Evolutionary conservation across 2,113 vertebrate genomes (phyloP), one percentile per base, ranked within the genome.

Genomic region (Spermophilus dauricus): DNA sequence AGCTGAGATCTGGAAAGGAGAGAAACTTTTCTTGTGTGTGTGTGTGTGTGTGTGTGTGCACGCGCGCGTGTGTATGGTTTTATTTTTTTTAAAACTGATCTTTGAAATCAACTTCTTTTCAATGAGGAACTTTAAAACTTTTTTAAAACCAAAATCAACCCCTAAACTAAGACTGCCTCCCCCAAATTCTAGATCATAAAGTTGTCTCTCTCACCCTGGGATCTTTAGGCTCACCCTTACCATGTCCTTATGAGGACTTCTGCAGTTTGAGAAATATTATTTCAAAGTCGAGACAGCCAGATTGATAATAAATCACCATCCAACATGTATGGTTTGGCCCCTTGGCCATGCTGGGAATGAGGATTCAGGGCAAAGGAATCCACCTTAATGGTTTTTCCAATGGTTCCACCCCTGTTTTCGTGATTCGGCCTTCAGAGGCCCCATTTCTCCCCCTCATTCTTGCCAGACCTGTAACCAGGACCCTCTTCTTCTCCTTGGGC

Each of bases 321-420:
- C 39, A n/a, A 6, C 45, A 30, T 89, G 73, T 87, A 92, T 76
- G 91, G 67, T 85, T 95, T 98, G 95, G 93, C 94, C 89, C 48
- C 0, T 26, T 0, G 26, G 61, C 73, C 82, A 34, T 73, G 13
- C 88, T 89, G 88, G 84, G 81, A 86, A 94, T 18, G 30, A 51
- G 37, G 67, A 91, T 39, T 91, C 92, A 86, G 86, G 87, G 88
- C 78, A 96, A 76, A 97, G 37, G 82, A 96, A 96, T 95, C 93
- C 51, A 13, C 17, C n/a, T 45, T 80, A 45, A 94, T 93, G 91
- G 77, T 69, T 97, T 97, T 97, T 98, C 97, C 88, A 84, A 92
- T 69, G 80, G 53, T 65, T 16, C 8, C 4, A 12, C 51, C 17
- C 24, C 93, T 95, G 69, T 61, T 63, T 91, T 89, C 0, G 0